These are phyloP conservation scores for Anguilla pacifica DNA, from an alignment of 2,797 vertebrate species.

Conservation along the genomic window DNA sequence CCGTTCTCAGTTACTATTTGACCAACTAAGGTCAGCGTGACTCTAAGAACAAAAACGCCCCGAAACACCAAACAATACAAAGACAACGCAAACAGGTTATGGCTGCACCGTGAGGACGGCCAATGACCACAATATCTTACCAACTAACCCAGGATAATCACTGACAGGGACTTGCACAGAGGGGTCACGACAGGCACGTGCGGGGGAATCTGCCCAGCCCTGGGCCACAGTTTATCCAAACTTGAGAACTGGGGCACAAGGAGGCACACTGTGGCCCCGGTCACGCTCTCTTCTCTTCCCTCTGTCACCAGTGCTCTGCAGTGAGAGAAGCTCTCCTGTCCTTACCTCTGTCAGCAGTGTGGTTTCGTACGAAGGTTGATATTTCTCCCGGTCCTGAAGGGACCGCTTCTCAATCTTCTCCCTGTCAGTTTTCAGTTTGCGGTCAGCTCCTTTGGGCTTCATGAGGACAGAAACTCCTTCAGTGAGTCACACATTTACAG, in stretches of 20 bases:
- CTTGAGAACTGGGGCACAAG: too few species aligned
- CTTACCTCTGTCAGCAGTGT: slow-evolving; percentile 89
- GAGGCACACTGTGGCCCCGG: too few species aligned
- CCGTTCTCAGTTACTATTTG: slow-evolving; percentile 19
- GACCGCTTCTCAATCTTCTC: slow-evolving; percentile 93
- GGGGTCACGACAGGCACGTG: not conserved
- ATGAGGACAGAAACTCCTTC: slow-evolving; percentile 6
- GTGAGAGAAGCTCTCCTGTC: not conserved
- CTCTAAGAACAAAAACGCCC: not conserved
- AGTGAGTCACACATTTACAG: not conserved
- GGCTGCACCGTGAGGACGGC: not conserved
- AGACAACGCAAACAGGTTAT: not conserved
- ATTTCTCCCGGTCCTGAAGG: slow-evolving; percentile 80
- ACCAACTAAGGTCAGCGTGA: not conserved
- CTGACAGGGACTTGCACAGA: slow-evolving; percentile 45
- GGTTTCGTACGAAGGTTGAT: slow-evolving; percentile 77
- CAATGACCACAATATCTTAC: not conserved
- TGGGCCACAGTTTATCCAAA: too few species aligned
- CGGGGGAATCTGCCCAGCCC: too few species aligned
- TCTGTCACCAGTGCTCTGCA: not conserved
- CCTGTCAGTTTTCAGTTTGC: slow-evolving; percentile 93
- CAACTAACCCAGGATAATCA: slow-evolving; percentile 41
- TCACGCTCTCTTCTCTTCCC: not conserved
- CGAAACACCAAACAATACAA: not conserved
- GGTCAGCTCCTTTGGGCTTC: slow-evolving; percentile 95